Conservation (phyloP, 2,113 vertebrate species). For the Dasyurus viverrinus region DNA sequence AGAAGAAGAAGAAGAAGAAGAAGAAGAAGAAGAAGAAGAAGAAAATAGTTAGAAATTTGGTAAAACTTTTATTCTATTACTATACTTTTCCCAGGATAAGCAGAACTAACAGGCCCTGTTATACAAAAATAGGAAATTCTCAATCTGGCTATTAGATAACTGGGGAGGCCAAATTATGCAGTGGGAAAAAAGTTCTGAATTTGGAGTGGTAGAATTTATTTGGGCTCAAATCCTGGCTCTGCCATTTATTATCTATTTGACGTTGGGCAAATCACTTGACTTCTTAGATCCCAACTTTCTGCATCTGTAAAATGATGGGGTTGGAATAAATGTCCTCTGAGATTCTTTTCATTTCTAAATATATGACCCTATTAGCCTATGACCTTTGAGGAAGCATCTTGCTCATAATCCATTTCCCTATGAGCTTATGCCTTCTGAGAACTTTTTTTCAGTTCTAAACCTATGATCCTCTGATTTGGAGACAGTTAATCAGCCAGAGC, state of each 20-base stretch:
- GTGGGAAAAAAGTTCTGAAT: not conserved
- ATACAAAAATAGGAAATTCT: not conserved
- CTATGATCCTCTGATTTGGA: not conserved
- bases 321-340: not conserved
- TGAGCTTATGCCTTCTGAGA: not conserved
- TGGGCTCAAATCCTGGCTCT: not conserved
- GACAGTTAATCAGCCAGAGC: not conserved
- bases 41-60: not conserved
- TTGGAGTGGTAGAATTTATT: not conserved
- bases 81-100: not conserved
- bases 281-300: not conserved
- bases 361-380: not conserved
- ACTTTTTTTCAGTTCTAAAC: not conserved
- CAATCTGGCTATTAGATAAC: not conserved
- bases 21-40: too few relatives aligned
- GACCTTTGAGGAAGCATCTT: not conserved
- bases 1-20: too few relatives aligned
- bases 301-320: not conserved
- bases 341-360: not conserved
- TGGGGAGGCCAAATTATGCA: not conserved
- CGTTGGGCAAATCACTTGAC: not conserved
- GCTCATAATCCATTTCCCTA: not conserved
- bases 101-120: not conserved
- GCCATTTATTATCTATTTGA: not conserved
- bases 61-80: not conserved